Base-by-base conservation (phyloP, 2,888 invertebrate species). In the Apotomis capreana region DNA sequence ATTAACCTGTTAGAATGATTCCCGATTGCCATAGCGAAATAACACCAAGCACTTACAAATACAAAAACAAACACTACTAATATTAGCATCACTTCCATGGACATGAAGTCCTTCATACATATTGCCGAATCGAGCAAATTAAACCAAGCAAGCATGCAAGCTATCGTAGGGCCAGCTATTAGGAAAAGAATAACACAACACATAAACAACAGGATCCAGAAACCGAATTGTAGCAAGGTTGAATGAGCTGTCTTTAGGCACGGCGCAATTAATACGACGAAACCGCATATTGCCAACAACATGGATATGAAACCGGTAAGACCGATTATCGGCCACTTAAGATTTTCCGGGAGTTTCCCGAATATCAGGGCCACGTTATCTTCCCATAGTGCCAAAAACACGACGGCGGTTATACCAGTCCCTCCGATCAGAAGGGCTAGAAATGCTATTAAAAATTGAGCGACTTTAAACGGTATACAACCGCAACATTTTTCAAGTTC, bases 21-120 rank as follows among this genome's bases (percentile, higher is more conserved):
- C 65, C 81, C 79, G 5, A 79, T 77, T 0, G 87, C 82, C 5
- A 82, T 74, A 76, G 79, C 77, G 67, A 84, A 88, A 79, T 87
- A 89, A 8, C 87, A 36, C 87, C 88, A 89, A 2, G 83, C 0
- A 57, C 81, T 76, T 26, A 85, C 68, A 76, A 83, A 89, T 9
- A 80, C 0, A 0, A 81, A 79, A 5, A 82, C 0, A 5, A 62
- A 0, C 2, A 81, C 3, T 55, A 80, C 78, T 8, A 36, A 12
- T 10, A 65, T 8, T 6, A 65, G 26, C n/a, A n/a, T 0, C 0
- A 65, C 4, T 3, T 65, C 65, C 3, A 65, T 57, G 4, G 44
- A 3, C 12, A 57, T 0, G 0, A 36, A 9, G 12, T 37, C 68
- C 15, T 40, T 5, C 8, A 51, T 36, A 52, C 69, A 69, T n/a